Base-by-base conservation (phyloP, 2,113 vertebrate species). In the Cyprinus carpio region DNA sequence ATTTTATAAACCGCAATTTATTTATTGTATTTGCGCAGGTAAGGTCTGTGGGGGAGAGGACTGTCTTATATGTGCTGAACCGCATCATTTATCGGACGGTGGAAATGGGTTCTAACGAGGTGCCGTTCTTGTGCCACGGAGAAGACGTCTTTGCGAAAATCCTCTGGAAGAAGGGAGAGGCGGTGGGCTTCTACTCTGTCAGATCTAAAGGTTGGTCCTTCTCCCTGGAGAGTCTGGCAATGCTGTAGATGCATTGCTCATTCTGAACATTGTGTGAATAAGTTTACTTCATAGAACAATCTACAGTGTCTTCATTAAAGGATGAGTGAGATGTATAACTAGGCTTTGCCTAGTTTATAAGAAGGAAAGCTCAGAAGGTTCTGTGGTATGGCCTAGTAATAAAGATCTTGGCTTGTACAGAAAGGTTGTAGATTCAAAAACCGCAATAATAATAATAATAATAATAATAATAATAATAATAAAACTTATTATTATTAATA, bases 171-270 rank as follows among this genome's bases (percentile, higher is more conserved):
- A 92, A 95, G 86, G 97, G 97, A 90, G 95, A 98, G 81, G 97
- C 97, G 20, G 87, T 98, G 89, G 97, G 97, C 1, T 99, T 98
- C 93, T 98, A 97, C 92, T 98, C 97, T 2, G 95, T 97, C 90
- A 98, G 97, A 92, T 93, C 91, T 83, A 88, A 88, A 96, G 97
- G 97, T 98, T 90, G 6, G 75, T 81, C 23, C 15, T 29, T 67
- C 10, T 60, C 60, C 75, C 40, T 40, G 20, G 12, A 78, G 16
- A 49, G 76, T 79, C 31, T 60, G 76, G 23, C n/a, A 27, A 43
- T 46, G 23, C 20, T 3, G 29, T 67, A 67, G 64, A 67, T 1
- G 16, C 64, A 72, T 72, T 72, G 69, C 34, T 40, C 34, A 72
- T 40, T 72, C 34, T 72, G 37, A 34, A 10, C 9, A 40, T 2